Conservation (phyloP, 23 tunicate species). For the Trididemnum clinides region DNA sequence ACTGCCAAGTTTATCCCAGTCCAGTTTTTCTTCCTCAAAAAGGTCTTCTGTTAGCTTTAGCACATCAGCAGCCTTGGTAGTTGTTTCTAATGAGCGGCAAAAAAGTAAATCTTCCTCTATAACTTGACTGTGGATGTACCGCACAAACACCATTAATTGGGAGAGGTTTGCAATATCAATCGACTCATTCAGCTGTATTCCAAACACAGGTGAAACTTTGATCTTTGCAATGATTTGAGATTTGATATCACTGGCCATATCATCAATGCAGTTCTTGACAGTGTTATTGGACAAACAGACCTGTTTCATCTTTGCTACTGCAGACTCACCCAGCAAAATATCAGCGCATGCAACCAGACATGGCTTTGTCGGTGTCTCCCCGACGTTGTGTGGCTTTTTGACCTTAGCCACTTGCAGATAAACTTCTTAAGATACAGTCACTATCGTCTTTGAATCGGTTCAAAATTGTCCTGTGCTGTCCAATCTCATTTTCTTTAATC, state of each 20-base stretch:
- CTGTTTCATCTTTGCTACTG: slow-evolving; percentile 14
- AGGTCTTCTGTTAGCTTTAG: slow-evolving; percentile 18
- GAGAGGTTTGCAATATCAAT: slow-evolving; percentile 46
- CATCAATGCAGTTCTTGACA: slow-evolving; percentile 13
- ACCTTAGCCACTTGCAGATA: slow-evolving; percentile 8
- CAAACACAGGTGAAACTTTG: slow-evolving; percentile 56
- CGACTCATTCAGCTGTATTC: slow-evolving; percentile 62
- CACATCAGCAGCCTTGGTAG: slow-evolving; percentile 50
- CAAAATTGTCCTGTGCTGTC: slow-evolving; percentile 43
- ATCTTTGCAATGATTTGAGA: slow-evolving; percentile 42
- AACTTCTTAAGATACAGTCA: slow-evolving; percentile 27
- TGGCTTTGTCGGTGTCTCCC: slow-evolving; percentile 32
- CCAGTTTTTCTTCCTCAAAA: slow-evolving; percentile 4
- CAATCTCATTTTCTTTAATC: slow-evolving; percentile 36
- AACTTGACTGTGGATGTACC: slow-evolving; percentile 35
- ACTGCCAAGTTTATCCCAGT: slow-evolving; percentile 7
- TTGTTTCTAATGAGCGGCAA: slow-evolving; percentile 62
- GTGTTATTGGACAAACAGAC: slow-evolving; percentile 58
- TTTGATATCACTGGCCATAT: slow-evolving; percentile 58
- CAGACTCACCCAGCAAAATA: slow-evolving; percentile 48
- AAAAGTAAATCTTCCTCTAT: slow-evolving; percentile 38
- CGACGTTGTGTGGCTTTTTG: slow-evolving; percentile 47
- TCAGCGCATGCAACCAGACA: slow-evolving; percentile 37
- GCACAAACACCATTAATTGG: slow-evolving; percentile 49
- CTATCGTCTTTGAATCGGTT: slow-evolving; percentile 27